A percentile compares a stretch with the other conserved stretches of the same genome.
These are phyloP conservation scores for Andricus quercusramuli DNA, from an alignment of 2,888 invertebrate species.

Conservation along the genomic window DNA sequence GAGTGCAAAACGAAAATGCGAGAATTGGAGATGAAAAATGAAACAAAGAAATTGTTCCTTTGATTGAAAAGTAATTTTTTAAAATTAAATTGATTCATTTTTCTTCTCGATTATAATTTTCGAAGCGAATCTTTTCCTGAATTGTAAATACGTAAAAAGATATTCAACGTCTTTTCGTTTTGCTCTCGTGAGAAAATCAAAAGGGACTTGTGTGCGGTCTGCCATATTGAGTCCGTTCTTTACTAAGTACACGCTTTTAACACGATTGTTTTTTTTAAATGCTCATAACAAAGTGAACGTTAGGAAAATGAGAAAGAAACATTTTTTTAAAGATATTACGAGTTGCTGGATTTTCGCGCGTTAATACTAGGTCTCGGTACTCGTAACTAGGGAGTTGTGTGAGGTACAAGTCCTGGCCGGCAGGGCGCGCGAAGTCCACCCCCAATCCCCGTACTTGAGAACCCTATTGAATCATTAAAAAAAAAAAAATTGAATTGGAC, in stretches of 20 bases:
- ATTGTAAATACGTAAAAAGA: constrained; percentile 13
- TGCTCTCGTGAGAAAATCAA: constrained; percentile 9
- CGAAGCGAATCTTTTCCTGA: not conserved
- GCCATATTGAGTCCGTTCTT: constrained; percentile 27
- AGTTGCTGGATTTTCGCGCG: constrained; percentile 20
- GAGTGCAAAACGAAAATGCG: constrained; percentile 17
- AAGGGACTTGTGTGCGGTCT: constrained; percentile 59
- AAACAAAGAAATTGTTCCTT: not conserved
- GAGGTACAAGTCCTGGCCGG: constrained; percentile 79
- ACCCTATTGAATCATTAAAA: constrained; percentile 56
- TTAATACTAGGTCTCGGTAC: constrained; percentile 77
- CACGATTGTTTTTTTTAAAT: constrained; percentile 44
- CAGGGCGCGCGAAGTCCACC: constrained; percentile 78
- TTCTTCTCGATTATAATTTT: not conserved
- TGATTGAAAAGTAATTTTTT: not conserved
- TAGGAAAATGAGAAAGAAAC: constrained; percentile 32
- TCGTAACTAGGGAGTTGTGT: constrained; percentile 79
- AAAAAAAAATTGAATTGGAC: constrained; percentile 31
- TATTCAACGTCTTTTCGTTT: not conserved
- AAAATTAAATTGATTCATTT: not conserved
- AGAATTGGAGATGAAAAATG: not conserved
- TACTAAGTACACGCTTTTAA: constrained; percentile 39
- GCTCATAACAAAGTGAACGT: constrained; percentile 42
- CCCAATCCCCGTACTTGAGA: constrained; percentile 77
- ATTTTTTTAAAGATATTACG: not conserved